A percentile compares a stretch with the other conserved stretches of the same genome.
phyloP scores from a whole-genome alignment of 2,888 invertebrate species.

The Oeneis ivallda region DNA sequence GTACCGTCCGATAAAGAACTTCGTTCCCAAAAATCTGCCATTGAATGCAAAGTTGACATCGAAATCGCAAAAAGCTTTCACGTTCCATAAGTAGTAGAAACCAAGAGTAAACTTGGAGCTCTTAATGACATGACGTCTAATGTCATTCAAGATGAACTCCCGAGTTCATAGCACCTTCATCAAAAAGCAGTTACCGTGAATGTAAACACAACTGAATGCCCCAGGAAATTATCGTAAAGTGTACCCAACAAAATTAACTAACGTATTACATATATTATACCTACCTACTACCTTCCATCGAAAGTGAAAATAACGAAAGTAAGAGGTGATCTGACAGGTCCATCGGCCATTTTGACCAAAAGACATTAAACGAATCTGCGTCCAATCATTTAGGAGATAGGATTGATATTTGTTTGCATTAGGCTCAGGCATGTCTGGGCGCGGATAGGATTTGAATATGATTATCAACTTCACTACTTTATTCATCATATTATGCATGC shows the following conservation, averaged over 20 bases:
- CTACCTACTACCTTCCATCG: conserved; percentile 60
- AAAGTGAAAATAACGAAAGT: conserved; percentile 67
- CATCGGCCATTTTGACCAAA: conserved; percentile 48
- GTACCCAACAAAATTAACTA: conserved; percentile 53
- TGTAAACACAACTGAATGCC: conserved; percentile 20
- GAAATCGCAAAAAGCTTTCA: conserved; percentile 12
- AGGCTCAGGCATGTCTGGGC: conserved; percentile 19
- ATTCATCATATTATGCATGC: conserved; percentile 29
- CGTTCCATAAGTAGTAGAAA: conserved; percentile 23
- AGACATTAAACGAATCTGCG: conserved; percentile 36
- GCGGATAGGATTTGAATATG: conserved; percentile 35
- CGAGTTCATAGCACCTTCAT: conserved; percentile 36
- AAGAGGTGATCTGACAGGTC: conserved; percentile 52
- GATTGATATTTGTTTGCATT: conserved; percentile 33
- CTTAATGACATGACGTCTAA: conserved; percentile 18
- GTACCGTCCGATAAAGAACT: too few relatives aligned
- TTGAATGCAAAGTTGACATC: too few relatives aligned
- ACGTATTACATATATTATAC: conserved; percentile 52
- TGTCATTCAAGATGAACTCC: conserved; percentile 29
- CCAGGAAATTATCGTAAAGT: conserved; percentile 29
- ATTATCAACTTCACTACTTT: conserved; percentile 36
- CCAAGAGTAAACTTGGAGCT: conserved; percentile 21
- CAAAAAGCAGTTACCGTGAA: conserved; percentile 27
- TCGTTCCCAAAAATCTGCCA: too few relatives aligned
- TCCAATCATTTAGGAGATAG: conserved; percentile 45